Evolutionary conservation across 2,113 vertebrate species (phyloP), one percentile per base, ranked within the genome.

Genomic region (Cyprinus carpio): DNA sequence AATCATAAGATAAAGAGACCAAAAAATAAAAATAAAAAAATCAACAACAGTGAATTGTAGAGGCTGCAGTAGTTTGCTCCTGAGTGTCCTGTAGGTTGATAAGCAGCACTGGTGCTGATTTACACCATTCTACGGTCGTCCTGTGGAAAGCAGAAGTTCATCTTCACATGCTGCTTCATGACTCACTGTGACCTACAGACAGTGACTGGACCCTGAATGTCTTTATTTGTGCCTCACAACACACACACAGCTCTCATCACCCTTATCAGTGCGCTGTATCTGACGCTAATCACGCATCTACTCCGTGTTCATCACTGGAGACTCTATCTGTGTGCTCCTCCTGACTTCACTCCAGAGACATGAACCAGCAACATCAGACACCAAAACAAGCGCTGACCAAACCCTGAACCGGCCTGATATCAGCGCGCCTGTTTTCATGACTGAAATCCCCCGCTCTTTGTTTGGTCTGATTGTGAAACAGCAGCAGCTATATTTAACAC

Each of bases 381-480:
- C 79, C 31, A 85, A 83, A 88, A 85, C 85, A 88, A 85, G 56
- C 25, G 87, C 60, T 88, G 81, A 88, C 86, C 84, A 88, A 71
- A 81, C 8, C 7, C 40, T 40, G 40, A 40, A 2, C 40, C 40
- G 7, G 6, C 29, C 77, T 79, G 12, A 49, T 40, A 75, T 72
- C 40, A 74, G 82, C 40, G 8, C 40, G 8, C 40, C 8, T 40
- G 40, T 40, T 40, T 40, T 8, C 40, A 40, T 40, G 40, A 46
- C n/a, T 76, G 23, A 64, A 56, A 78, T 71, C 27, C 43, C 74
- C 56, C 8, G 75, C 60, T 78, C 15, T 72, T 81, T 88, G 81
- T 88, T 86, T 74, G 49, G 69, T 75, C 80, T 89, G 79, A 64
- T 67, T 85, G 3, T 43, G 40, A 43, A 43, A 43, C 40, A 43